Percentiles rank a stretch among this genome's conserved stretches.
Evolutionary conservation across 2,113 vertebrate species (phyloP).

Genomic region (Rattus rattus): DNA sequence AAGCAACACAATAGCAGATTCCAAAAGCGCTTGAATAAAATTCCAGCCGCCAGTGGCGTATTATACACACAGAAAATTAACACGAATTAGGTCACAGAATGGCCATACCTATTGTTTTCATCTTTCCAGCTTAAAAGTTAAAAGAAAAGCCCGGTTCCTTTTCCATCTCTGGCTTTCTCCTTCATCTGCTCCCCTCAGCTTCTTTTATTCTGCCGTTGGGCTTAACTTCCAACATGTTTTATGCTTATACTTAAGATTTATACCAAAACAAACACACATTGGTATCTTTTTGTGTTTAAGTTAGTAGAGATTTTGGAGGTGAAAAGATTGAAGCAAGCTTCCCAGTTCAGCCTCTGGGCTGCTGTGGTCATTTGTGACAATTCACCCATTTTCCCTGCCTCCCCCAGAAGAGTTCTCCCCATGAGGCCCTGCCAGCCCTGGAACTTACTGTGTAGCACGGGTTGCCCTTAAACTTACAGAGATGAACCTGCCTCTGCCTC

Average conservation of each 20-base stretch:
- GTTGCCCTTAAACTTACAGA: neutral
- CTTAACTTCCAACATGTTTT: neutral
- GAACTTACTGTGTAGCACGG: neutral
- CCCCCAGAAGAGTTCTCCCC: neutral
- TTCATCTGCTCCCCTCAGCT: neutral
- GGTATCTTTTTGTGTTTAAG: neutral
- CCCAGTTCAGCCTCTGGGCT: neutral
- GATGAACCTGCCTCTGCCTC: neutral
- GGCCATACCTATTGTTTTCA: neutral
- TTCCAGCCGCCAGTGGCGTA: neutral
- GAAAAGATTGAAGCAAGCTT: neutral
- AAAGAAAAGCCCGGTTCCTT: neutral
- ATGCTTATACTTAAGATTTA: slow-evolving; percentile 21
- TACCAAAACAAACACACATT: neutral
- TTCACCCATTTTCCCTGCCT: neutral
- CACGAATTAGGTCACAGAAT: neutral
- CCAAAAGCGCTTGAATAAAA: slow-evolving; percentile 33
- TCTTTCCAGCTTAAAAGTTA: neutral
- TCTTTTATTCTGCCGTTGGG: neutral
- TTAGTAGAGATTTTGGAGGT: neutral
- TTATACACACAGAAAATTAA: neutral
- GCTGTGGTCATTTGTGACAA: neutral
- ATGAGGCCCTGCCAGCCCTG: neutral
- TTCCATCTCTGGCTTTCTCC: neutral
- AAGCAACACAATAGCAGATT: neutral